phyloP scores from a whole-genome alignment of 2,797 vertebrate genomes.

The Sebastes wilsoni region DNA sequence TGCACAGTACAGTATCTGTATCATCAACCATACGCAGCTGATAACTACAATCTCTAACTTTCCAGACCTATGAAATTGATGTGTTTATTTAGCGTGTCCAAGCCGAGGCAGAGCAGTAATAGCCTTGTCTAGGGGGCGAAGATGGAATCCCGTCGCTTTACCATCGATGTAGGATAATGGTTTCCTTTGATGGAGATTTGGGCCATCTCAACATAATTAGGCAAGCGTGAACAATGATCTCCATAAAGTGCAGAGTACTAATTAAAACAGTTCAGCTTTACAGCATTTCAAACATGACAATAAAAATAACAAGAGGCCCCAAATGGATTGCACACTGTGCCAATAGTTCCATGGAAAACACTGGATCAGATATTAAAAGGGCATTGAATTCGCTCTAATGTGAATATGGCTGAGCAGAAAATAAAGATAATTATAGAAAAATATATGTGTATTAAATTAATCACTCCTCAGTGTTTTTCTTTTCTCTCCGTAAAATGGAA shows the following conservation, averaged over 20 bases:
- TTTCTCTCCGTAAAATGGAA: slow-evolving; percentile 37
- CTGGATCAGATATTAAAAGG: slow-evolving; percentile 59
- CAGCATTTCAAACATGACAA: slow-evolving; percentile 81
- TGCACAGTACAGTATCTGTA: slow-evolving; percentile 49
- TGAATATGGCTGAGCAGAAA: slow-evolving; percentile 44
- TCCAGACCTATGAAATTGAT: slow-evolving; percentile 80
- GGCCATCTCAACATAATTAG: slow-evolving; percentile 82
- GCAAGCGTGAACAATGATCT: slow-evolving; percentile 83
- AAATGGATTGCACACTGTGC: slow-evolving; percentile 75
- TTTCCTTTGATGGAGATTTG: slow-evolving; percentile 83
- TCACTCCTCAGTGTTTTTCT: slow-evolving; percentile 37
- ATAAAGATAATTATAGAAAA: slow-evolving; percentile 42
- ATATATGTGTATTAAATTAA: slow-evolving; percentile 54
- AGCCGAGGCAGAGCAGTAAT: slow-evolving; percentile 77
- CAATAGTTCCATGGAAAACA: slow-evolving; percentile 52
- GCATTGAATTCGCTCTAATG: slow-evolving; percentile 52
- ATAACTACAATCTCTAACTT: slow-evolving; percentile 79
- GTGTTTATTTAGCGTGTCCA: slow-evolving; percentile 83
- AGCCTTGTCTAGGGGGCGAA: slow-evolving; percentile 77
- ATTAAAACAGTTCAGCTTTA: slow-evolving; percentile 84
- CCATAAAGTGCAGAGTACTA: slow-evolving; percentile 82
- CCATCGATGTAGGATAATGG: slow-evolving; percentile 80
- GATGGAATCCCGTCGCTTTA: slow-evolving; percentile 79
- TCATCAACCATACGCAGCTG: slow-evolving; percentile 71
- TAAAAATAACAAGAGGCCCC: slow-evolving; percentile 79